Base-by-base conservation (phyloP, 2,113 vertebrate genomes). In the Calonectris borealis region DNA sequence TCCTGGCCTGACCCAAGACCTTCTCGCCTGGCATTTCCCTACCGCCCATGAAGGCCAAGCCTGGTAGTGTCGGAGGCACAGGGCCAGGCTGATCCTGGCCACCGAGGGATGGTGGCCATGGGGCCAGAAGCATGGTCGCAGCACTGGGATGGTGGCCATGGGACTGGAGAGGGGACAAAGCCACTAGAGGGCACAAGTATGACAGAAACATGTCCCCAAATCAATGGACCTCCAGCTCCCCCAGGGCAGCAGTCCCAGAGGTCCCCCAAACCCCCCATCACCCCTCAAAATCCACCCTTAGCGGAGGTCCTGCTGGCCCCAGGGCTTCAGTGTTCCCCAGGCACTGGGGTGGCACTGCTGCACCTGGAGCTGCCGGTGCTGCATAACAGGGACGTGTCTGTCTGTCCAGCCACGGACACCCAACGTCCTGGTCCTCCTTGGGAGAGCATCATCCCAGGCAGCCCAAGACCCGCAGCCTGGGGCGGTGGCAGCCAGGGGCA, bases 181-280 rank as follows among this genome's bases (percentile, higher is more conserved):
- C 96, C 97, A 94, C 97, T 94, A 94, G 96, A 91, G 95, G 97
- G 94, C 96, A 97, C 91, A 90, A 94, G 65, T 52, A 90, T 83
- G 92, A 96, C 84, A 86, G 60, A 90, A 95, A 87, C 87, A 21
- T 6, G 26, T 66, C 77, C 44, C 79, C 71, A 51, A 0, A 26
- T 6, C 42, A 5, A 8, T 34, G 34, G 25, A 38, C 34, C 15
- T 60, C 48, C 7, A 0, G 14, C 9, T 84, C 5, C 11, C 26
- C 19, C 24, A 6, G 20, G 6, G n/a, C 36, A n/a, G 16, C 44
- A 29, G 19, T 9, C 14, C 26, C 13, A 55, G 88, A 57, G 38
- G 22, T 55, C 17, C 29, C 42, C 38, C 36, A 40, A 78, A 4
- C 2, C 10, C 24, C 16, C 19, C 32, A 7, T 16, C 44, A 22